Conservation (phyloP, 2,113 vertebrate genomes). For the human region DNA sequence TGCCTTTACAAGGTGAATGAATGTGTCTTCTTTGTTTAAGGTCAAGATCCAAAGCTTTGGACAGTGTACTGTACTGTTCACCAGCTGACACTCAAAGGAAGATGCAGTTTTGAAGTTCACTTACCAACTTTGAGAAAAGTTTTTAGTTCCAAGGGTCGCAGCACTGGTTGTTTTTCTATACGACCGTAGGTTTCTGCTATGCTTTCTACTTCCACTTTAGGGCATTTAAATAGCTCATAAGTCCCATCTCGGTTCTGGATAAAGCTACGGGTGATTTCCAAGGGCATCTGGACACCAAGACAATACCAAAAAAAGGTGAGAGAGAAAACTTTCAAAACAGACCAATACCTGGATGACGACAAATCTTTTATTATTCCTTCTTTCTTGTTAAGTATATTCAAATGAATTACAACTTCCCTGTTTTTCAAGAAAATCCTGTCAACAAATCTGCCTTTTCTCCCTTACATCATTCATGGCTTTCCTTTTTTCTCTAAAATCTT, state of each 20-base stretch:
- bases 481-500: neutral
- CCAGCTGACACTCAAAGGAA: neutral
- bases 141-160: slow-evolving; percentile 92
- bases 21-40: slow-evolving; percentile 30
- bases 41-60: slow-evolving; percentile 39
- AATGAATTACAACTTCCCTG: slow-evolving; percentile 29
- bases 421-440: slow-evolving; percentile 30
- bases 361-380: neutral
- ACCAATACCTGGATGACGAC: neutral
- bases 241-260: slow-evolving; percentile 92
- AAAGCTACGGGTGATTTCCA: slow-evolving; percentile 94
- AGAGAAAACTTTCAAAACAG: slow-evolving; percentile 38
- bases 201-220: slow-evolving; percentile 87
- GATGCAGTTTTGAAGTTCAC: slow-evolving; percentile 55
- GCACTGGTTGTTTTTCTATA: slow-evolving; percentile 87
- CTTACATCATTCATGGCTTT: neutral
- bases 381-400: slow-evolving; percentile 19
- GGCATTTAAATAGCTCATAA: slow-evolving; percentile 89
- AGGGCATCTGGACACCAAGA: slow-evolving; percentile 85
- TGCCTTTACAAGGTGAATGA: slow-evolving; percentile 12
- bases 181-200: slow-evolving; percentile 82
- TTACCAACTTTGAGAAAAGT: slow-evolving; percentile 95
- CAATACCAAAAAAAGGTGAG: slow-evolving; percentile 27
- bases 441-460: slow-evolving; percentile 4
- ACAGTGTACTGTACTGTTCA: neutral